These are phyloP conservation scores for Apoda limacodes DNA, from an alignment of 2,888 invertebrate species.

Conservation along the genomic window DNA sequence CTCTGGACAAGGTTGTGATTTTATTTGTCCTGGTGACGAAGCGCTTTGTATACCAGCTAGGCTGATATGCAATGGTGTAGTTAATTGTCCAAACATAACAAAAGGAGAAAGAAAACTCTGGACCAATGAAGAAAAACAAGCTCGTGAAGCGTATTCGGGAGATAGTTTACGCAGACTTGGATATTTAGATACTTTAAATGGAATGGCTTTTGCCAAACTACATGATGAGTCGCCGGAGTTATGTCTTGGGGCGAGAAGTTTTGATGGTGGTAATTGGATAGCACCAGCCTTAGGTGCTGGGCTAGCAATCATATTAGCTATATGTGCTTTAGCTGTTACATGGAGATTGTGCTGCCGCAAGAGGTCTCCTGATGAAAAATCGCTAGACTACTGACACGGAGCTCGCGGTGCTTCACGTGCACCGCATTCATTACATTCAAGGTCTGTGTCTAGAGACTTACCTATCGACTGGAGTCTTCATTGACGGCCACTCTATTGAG, in stretches of 20 bases:
- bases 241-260: constrained; percentile 69
- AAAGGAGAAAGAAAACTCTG: constrained; percentile 58
- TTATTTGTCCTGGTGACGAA: constrained; percentile 87
- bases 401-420: constrained; percentile 62
- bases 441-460: constrained; percentile 53
- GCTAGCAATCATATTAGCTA: constrained; percentile 66
- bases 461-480: constrained; percentile 65
- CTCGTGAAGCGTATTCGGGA: constrained; percentile 68
- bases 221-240: constrained; percentile 84
- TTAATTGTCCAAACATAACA: constrained; percentile 86
- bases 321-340: constrained; percentile 68
- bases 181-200: constrained; percentile 58
- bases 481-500: constrained; percentile 65
- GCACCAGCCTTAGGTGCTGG: constrained; percentile 73
- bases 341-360: constrained; percentile 74
- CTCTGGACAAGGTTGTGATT: constrained; percentile 77
- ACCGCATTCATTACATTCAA: constrained; percentile 55
- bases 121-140: constrained; percentile 59
- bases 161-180: constrained; percentile 72
- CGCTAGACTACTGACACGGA: constrained; percentile 72
- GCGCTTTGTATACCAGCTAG: constrained; percentile 86
- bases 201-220: constrained; percentile 58
- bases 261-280: constrained; percentile 68
- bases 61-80: constrained; percentile 87
- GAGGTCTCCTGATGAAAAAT: constrained; percentile 69